Evolutionary conservation across 2,888 invertebrate species (phyloP).

Genomic region (Agelastica alni): DNA sequence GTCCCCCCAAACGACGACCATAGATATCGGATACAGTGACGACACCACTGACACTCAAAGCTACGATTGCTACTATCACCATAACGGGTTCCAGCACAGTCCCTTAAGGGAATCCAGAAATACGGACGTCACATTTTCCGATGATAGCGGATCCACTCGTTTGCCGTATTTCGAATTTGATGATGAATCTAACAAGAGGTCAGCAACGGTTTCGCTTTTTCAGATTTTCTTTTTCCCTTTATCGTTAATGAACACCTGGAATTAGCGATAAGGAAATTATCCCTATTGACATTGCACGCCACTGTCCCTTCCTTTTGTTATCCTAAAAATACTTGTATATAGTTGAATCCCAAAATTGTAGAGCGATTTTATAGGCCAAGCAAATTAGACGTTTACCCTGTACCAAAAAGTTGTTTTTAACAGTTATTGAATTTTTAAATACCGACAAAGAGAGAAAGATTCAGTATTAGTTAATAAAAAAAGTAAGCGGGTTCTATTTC

Average conservation of each 20-base stretch:
- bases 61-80: conserved; percentile 49
- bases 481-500: too few species aligned
- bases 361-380: too few species aligned
- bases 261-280: too few species aligned
- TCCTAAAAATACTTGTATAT: too few species aligned
- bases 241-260: background rate
- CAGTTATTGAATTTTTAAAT: too few species aligned
- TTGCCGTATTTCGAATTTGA: conserved; percentile 47
- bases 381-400: too few species aligned
- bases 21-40: conserved; percentile 49
- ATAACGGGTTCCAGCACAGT: conserved; percentile 45
- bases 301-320: too few species aligned
- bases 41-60: conserved; percentile 48
- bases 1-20: conserved; percentile 32
- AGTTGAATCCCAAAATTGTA: too few species aligned
- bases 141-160: conserved; percentile 50
- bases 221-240: background rate
- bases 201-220: background rate
- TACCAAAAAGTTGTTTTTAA: too few species aligned
- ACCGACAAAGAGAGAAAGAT: too few species aligned
- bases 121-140: conserved; percentile 45
- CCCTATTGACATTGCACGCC: too few species aligned
- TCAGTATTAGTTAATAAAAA: too few species aligned
- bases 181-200: conserved; percentile 44
- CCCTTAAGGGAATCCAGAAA: conserved; percentile 40